Conservation (phyloP, 2,113 vertebrate genomes). For the Chaetodon trifascialis region DNA sequence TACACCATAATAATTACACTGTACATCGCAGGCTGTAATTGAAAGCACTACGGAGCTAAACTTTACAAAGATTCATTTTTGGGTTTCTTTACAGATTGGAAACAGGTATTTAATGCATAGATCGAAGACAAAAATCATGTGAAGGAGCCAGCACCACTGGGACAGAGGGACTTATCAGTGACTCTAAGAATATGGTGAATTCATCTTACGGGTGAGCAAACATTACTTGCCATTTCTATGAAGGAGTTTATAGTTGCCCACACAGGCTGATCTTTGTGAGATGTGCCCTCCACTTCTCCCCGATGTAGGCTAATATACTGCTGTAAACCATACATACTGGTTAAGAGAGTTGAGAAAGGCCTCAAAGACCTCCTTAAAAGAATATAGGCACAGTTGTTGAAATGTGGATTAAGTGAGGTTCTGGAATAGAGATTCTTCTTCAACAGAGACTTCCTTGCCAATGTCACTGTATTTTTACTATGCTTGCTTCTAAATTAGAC, state of each 20-base stretch:
- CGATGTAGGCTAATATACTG: not conserved
- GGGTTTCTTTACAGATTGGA: not conserved
- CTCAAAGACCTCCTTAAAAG: not conserved
- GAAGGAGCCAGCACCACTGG: slow-evolving; percentile 4
- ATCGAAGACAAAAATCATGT: slow-evolving; percentile 28
- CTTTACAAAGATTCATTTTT: not conserved
- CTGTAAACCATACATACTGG: slow-evolving; percentile 1
- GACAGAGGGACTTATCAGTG: slow-evolving; percentile 55
- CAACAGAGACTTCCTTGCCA: not conserved
- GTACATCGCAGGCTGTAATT: too few relatives aligned
- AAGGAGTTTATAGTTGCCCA: slow-evolving; percentile 41
- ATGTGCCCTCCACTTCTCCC: not conserved
- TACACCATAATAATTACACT: too few relatives aligned
- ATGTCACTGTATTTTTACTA: not conserved
- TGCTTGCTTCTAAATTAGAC: not conserved
- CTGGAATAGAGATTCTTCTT: not conserved
- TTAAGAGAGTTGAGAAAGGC: not conserved
- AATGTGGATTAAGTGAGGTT: not conserved
- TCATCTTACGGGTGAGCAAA: slow-evolving; percentile 39
- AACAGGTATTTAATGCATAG: slow-evolving; percentile 9
- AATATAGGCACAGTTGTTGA: not conserved
- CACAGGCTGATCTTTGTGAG: slow-evolving; percentile 34
- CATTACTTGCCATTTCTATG: slow-evolving; percentile 40
- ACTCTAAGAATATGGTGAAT: slow-evolving; percentile 30
- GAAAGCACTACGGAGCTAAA: too few relatives aligned